phyloP scores from a whole-genome alignment of 2,113 vertebrate genomes.

The Ramphastos sulfuratus region DNA sequence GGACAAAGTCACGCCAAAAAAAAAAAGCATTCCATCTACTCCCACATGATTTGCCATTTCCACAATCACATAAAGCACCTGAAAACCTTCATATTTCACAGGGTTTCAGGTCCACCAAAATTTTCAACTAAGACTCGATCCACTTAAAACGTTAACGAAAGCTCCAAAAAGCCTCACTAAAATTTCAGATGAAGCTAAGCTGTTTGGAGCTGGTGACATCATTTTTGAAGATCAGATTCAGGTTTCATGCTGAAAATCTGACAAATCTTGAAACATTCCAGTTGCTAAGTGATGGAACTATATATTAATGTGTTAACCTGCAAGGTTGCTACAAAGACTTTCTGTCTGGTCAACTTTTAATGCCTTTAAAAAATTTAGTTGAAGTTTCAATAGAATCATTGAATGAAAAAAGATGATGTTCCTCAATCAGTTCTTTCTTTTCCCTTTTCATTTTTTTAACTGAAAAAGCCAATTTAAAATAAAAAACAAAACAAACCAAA shows the following conservation, averaged over 20 bases:
- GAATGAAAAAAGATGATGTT: not conserved
- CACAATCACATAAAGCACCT: not conserved
- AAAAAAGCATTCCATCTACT: not conserved
- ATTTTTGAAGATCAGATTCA: not conserved
- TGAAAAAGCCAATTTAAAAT: not conserved
- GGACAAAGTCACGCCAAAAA: not conserved
- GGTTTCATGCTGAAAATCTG: not conserved
- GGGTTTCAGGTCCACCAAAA: not conserved
- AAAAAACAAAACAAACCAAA: not conserved
- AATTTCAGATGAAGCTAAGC: not conserved
- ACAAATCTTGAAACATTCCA: not conserved
- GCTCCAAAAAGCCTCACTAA: not conserved
- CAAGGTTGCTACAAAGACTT: not conserved
- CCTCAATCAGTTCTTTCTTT: not conserved
- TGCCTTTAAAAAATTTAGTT: not conserved
- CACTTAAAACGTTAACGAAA: not conserved
- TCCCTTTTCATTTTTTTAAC: not conserved
- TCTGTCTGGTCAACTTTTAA: not conserved
- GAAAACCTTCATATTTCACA: not conserved
- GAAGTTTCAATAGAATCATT: not conserved
- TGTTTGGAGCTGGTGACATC: not conserved
- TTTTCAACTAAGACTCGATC: rapidly evolving
- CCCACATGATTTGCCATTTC: not conserved
- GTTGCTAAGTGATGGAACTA: not conserved
- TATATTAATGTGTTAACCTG: not conserved